Conservation (phyloP, 2,797 vertebrate species). For the Chiloscyllium punctatum region DNA sequence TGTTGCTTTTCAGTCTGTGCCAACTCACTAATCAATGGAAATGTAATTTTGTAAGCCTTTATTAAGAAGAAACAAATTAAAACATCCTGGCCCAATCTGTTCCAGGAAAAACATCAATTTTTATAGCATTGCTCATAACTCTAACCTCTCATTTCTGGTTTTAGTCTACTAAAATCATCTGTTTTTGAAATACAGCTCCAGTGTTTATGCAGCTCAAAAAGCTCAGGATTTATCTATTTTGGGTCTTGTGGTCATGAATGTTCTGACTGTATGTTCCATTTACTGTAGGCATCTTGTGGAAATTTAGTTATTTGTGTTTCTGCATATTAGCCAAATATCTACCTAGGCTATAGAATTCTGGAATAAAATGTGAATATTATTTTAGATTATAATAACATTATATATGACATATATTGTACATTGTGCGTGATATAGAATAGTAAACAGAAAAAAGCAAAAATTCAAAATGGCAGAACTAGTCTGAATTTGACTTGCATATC, state of each 20-base stretch:
- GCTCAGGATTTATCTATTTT: background rate
- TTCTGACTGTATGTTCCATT: background rate
- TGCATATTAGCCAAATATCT: background rate
- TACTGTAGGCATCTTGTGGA: background rate
- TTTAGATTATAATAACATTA: background rate
- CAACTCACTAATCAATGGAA: background rate
- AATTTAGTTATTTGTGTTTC: background rate
- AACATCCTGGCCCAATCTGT: background rate
- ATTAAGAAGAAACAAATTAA: background rate
- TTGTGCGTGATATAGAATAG: background rate
- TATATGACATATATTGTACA: background rate
- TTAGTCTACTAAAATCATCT: background rate
- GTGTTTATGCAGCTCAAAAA: background rate
- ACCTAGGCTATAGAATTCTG: background rate
- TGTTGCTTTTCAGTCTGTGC: background rate
- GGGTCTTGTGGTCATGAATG: background rate
- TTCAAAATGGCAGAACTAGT: no score
- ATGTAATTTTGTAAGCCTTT: background rate
- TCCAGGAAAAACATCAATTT: background rate
- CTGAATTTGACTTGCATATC: no score
- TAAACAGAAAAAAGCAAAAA: background rate
- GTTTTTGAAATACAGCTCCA: background rate
- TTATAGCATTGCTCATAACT: background rate
- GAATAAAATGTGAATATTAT: background rate
- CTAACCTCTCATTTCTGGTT: background rate